These are phyloP conservation scores for Allygus modestus DNA, from an alignment of 2,888 invertebrate species.

Conservation along the genomic window DNA sequence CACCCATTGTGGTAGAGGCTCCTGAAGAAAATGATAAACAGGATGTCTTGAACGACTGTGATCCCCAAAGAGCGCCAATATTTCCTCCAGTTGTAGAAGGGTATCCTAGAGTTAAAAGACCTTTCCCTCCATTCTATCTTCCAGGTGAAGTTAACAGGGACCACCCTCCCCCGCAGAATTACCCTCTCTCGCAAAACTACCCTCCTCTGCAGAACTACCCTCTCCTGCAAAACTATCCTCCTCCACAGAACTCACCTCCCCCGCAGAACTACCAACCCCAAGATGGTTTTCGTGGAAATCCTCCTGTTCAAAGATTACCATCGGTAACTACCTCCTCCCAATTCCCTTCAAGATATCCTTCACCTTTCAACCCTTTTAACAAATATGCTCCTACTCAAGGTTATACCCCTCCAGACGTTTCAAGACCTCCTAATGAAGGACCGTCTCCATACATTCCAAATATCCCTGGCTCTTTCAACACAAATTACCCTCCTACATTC, in stretches of 20 bases:
- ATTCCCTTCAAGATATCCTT: background rate
- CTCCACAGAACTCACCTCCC: background rate
- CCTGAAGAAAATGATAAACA: conserved; percentile 6
- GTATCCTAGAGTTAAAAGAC: conserved; percentile 16
- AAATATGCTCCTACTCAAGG: background rate
- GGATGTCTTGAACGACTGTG: conserved; percentile 11
- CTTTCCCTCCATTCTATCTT: conserved; percentile 32
- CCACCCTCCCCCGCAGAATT: background rate
- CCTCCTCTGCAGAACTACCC: no score
- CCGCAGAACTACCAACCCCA: background rate
- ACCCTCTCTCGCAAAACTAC: background rate
- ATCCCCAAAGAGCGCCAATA: background rate
- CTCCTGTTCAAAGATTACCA: background rate
- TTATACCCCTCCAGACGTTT: background rate
- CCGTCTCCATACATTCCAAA: background rate
- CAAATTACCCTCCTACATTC: background rate
- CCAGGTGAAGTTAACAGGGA: background rate
- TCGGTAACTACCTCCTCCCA: background rate
- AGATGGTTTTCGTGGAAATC: background rate
- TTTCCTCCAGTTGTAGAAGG: conserved; percentile 15
- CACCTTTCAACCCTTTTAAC: background rate
- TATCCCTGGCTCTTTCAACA: background rate
- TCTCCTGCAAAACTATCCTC: background rate
- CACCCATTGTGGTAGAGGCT: background rate
- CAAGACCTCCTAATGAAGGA: background rate